phyloP scores from a whole-genome alignment of 2,888 invertebrate species.

The Hyppa rectilinea region DNA sequence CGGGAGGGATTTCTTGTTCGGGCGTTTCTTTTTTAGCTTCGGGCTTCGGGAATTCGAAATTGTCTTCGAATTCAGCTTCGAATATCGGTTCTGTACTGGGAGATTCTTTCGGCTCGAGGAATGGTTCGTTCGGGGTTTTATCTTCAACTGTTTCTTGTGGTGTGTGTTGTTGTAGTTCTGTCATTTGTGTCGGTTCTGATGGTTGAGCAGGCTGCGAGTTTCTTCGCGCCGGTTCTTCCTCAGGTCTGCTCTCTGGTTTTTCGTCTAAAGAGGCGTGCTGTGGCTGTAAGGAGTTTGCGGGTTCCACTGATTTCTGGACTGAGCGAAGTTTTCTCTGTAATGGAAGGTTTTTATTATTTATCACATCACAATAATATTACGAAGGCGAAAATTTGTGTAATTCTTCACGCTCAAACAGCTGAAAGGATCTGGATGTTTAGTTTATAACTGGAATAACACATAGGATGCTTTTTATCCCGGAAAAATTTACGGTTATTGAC shows the following conservation, averaged over 20 bases:
- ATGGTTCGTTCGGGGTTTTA: constrained; percentile 70
- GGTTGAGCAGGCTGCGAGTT: constrained; percentile 68
- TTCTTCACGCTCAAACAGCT: no score
- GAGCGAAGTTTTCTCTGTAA: constrained; percentile 92
- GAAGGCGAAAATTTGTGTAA: no score
- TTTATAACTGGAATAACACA: no score
- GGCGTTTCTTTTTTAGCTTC: constrained; percentile 69
- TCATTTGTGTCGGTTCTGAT: constrained; percentile 35
- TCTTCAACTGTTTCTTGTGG: constrained; percentile 66
- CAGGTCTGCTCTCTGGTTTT: constrained; percentile 71
- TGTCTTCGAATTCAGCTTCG: constrained; percentile 82
- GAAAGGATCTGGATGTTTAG: no score
- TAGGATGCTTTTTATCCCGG: no score
- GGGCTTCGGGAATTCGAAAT: constrained; percentile 75
- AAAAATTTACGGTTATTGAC: no score
- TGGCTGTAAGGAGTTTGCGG: constrained; percentile 79
- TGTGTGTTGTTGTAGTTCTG: constrained; percentile 56
- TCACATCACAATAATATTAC: no score
- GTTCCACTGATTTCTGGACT: constrained; percentile 90
- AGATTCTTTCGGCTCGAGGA: constrained; percentile 70
- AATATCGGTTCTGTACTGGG: constrained; percentile 77
- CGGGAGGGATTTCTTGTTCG: constrained; percentile 71
- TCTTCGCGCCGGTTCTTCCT: constrained; percentile 74
- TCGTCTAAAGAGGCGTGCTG: constrained; percentile 83
- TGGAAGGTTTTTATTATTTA: constrained; percentile 54